Percentiles rank a stretch among this genome's conserved stretches.
Conservation (phyloP, 2,888 invertebrate species). For the Vannuccia rotundouncinata region DNA sequence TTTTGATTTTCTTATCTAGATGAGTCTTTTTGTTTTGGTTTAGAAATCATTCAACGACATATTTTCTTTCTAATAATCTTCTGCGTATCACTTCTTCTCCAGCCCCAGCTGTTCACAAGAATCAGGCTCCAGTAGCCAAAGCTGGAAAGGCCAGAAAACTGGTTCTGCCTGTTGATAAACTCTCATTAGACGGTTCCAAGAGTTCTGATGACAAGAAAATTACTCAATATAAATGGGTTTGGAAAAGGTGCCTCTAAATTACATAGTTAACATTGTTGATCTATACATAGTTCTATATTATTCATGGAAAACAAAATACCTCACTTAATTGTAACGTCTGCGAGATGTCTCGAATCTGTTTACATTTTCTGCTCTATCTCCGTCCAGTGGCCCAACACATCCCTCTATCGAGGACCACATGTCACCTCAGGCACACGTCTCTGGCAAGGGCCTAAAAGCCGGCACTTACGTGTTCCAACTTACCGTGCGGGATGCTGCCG, state of each 20-base stretch:
- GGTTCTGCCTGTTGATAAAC: neutral
- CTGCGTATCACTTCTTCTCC: too few relatives aligned
- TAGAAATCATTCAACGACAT: too few relatives aligned
- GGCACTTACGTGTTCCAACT: slow-evolving; percentile 11
- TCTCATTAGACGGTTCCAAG: slow-evolving; percentile 16
- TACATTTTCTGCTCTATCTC: too few relatives aligned
- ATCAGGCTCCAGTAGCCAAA: slow-evolving; percentile 58
- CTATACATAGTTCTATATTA: too few relatives aligned
- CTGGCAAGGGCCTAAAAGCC: neutral
- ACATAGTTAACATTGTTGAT: too few relatives aligned
- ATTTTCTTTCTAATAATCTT: too few relatives aligned
- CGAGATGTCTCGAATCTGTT: too few relatives aligned
- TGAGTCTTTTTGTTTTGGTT: too few relatives aligned
- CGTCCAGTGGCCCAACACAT: neutral
- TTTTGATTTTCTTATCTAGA: too few relatives aligned
- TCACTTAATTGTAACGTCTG: too few relatives aligned
- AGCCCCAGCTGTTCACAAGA: too few relatives aligned
- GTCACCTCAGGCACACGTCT: neutral
- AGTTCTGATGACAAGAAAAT: neutral
- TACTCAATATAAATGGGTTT: neutral
- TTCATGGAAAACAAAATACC: too few relatives aligned
- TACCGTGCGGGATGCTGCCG: neutral
- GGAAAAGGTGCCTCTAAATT: neutral
- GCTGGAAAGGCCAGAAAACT: slow-evolving; percentile 56
- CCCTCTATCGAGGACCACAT: neutral